phyloP scores from a whole-genome alignment of 37 sponge, comb jelly and placozoan species.

The Haliclona indistincta region DNA sequence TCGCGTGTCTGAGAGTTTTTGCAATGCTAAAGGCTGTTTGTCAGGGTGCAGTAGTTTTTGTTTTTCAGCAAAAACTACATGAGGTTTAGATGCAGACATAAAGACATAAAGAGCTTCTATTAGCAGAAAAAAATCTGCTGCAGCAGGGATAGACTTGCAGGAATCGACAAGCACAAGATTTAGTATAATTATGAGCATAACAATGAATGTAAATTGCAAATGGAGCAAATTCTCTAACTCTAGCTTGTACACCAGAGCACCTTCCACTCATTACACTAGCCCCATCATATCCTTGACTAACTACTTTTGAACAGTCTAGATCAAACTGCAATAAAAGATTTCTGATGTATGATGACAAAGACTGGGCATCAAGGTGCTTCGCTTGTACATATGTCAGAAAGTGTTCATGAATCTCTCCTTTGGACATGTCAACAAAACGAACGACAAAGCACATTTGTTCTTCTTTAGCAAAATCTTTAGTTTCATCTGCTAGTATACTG shows the following conservation, averaged over 20 bases:
- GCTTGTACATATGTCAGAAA: constrained; percentile 63
- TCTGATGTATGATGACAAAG: constrained; percentile 62
- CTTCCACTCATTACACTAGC: constrained; percentile 76
- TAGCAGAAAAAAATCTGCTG: constrained; percentile 48
- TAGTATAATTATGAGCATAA: constrained; percentile 58
- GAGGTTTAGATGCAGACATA: too few relatives aligned
- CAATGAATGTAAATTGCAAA: constrained; percentile 63
- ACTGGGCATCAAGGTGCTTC: constrained; percentile 35
- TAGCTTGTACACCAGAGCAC: constrained; percentile 57
- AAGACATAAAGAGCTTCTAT: too few relatives aligned
- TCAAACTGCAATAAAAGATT: too few relatives aligned
- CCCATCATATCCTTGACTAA: constrained; percentile 78
- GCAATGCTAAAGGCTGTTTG: constrained; percentile 32
- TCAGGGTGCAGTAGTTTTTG: constrained; percentile 43
- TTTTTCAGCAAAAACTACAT: constrained; percentile 36
- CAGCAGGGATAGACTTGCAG: constrained; percentile 38
- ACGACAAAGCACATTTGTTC: constrained; percentile 3
- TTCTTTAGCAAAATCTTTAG: constrained; percentile 1
- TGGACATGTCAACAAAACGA: constrained; percentile 11
- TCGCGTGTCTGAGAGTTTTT: constrained; percentile 44
- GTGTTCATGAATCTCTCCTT: constrained; percentile 49
- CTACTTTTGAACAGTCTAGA: too few relatives aligned
- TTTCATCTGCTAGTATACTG: constrained; percentile 24
- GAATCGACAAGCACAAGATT: constrained; percentile 68
- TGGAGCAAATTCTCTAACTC: constrained; percentile 53